Evolutionary conservation across 2,113 vertebrate species (phyloP).

Genomic region (Hepsetus odoe): DNA sequence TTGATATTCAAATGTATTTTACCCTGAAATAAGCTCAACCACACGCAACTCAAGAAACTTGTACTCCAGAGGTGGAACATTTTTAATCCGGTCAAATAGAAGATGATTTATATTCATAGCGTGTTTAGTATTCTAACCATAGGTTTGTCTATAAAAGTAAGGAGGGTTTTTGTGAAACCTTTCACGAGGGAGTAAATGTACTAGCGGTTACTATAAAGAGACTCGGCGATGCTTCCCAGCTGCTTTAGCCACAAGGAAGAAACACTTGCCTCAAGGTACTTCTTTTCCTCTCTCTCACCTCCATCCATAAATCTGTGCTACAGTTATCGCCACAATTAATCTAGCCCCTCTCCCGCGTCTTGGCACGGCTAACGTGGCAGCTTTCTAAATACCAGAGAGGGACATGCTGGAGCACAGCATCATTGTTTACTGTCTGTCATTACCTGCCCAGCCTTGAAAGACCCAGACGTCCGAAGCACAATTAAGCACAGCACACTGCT

Average conservation of each 20-base stretch:
- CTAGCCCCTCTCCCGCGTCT: constrained; percentile 27
- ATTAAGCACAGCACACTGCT: constrained; percentile 27
- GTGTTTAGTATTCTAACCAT: no score
- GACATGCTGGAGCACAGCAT: constrained; percentile 22
- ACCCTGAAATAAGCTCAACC: no score
- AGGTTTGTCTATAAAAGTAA: background rate
- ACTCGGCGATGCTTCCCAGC: background rate
- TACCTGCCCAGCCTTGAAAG: constrained; percentile 30
- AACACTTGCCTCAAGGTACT: background rate
- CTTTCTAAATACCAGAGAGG: constrained; percentile 44
- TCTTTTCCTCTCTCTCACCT: background rate
- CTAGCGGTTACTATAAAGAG: background rate
- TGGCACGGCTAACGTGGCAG: constrained; percentile 38
- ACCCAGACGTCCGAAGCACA: constrained; percentile 33
- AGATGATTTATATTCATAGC: no score
- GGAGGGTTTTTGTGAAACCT: background rate
- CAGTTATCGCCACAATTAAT: constrained; percentile 48
- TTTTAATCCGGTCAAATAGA: no score
- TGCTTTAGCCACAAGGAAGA: background rate
- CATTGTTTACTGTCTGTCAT: constrained; percentile 36
- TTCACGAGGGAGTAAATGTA: background rate
- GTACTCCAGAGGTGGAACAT: no score
- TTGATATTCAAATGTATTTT: no score
- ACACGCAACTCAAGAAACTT: no score
- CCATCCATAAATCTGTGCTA: constrained; percentile 47